Base-by-base conservation (phyloP, 2,797 vertebrate genomes). In the Acanthornis magna region DNA sequence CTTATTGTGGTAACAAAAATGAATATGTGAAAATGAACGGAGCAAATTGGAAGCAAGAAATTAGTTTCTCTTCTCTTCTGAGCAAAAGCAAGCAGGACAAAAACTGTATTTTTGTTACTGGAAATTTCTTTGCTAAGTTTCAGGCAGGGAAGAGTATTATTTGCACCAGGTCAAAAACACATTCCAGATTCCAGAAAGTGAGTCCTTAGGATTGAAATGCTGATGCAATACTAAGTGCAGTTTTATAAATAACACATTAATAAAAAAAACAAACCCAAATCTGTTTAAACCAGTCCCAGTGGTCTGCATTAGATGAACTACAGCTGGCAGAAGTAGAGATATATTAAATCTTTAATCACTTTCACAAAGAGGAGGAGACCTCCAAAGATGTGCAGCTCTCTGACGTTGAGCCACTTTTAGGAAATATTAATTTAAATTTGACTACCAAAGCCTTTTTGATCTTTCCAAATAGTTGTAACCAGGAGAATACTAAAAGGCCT, bases 271-370 rank as follows among this genome's bases (percentile, higher is more conserved):
- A 79, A 45, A 1, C 9, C 19, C 11, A 25, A 13, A 5, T 38
- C 21, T 88, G 25, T 83, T 89, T 83, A 71, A 77, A 47, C 27
- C 5, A 77, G 13, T 89, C 72, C 68, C 58, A 61, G 20, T 30
- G 51, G 53, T 75, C 58, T 87, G 34, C 42, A 54, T 84, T 60
- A 91, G 58, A 48, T 66, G 65, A 84, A 48, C 54, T 84, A n/a
- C 43, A 45, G 5, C 30, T 80, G 70, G 12, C 65, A 88, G 80
- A 90, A 68, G 58, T 36, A 79, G 42, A 62, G 47, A 47, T 89
- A 76, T 25, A 76, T 25, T 88, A 84, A 85, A 93, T 89, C 34
- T 89, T 93, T 71, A 85, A 83, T 91, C 50, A 74, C 27, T 53
- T 91, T 73, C 43, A 51, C 6, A 23, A 87, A 70, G 61, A 89